phyloP scores from a whole-genome alignment of 2,888 invertebrate genomes.

The Amphipyra berbera region DNA sequence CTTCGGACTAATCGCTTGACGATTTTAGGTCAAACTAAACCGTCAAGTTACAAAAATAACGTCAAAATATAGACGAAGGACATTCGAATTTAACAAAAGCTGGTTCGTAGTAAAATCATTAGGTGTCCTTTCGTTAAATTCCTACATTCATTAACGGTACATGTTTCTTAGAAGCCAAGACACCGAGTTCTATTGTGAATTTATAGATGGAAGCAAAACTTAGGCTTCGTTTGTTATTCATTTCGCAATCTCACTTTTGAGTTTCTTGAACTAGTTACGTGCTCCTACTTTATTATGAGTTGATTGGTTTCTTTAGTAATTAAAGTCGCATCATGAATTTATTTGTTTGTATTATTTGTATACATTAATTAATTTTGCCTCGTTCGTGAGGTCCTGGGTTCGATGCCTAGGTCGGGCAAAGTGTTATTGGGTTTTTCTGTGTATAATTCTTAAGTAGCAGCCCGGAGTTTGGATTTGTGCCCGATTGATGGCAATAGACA shows the following conservation, averaged over 20 bases:
- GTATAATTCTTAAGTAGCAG: too few species aligned
- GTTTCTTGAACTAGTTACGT: slow-evolving; percentile 58
- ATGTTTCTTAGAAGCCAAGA: slow-evolving; percentile 32
- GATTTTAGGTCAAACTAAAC: slow-evolving; percentile 46
- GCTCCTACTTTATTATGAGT: slow-evolving; percentile 39
- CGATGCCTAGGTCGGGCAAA: too few species aligned
- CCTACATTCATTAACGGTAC: slow-evolving; percentile 38
- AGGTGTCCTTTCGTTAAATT: slow-evolving; percentile 26
- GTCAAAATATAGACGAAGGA: not conserved
- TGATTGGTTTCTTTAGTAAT: slow-evolving; percentile 39
- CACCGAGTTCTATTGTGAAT: slow-evolving; percentile 41
- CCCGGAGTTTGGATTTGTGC: too few species aligned
- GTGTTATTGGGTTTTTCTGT: too few species aligned
- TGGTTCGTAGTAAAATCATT: slow-evolving; percentile 3
- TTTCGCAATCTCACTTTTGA: slow-evolving; percentile 58
- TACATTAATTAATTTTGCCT: too few species aligned
- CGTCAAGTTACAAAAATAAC: slow-evolving; percentile 12
- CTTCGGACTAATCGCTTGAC: slow-evolving; percentile 31
- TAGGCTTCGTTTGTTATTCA: slow-evolving; percentile 45
- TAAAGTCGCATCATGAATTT: slow-evolving; percentile 3
- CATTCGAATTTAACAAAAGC: slow-evolving; percentile 1
- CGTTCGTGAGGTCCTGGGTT: too few species aligned
- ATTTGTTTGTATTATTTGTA: too few species aligned
- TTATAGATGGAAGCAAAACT: slow-evolving; percentile 51
- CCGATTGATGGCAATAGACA: too few species aligned